Base-by-base conservation (phyloP, 1,140 invertebrate species). In the Megalonaias nervosa region DNA sequence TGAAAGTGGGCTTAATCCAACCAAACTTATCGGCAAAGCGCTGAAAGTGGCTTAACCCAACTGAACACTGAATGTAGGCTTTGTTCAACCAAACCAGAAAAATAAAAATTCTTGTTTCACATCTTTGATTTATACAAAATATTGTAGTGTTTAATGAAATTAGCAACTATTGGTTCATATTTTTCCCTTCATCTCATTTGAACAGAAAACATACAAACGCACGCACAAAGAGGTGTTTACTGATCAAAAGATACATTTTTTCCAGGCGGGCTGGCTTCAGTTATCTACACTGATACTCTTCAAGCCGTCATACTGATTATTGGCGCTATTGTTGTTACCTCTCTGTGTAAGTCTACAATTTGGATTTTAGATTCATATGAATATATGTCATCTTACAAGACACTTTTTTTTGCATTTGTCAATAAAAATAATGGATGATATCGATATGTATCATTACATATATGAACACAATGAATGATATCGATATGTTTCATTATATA, bases 271-370 rank as follows among this genome's bases (percentile, higher is more conserved):
- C 82, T 93, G 67, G 90, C 92, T 21, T 91, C 92, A 19, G 93
- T 93, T 11, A 93, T 93, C 16, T 93, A 92, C 89, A 93, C 93
- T 19, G 93, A 93, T 81, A 92, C 92, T 70, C 88, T 93, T 12
- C 93, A 93, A 85, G 92, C 92, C 11, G 88, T 93, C 71, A 89
- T 93, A 13, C 92, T 93, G 86, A 82, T 93, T 9, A 85, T 92
- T 71, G 93, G 93, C n/a, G 90, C 93, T 15, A 86, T 91, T 60
- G 90, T 92, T 62, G 87, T 93, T 1, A 92, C 92, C 86, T 83
- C 89, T 13, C 85, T 91, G 61, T 87, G 92, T 93, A 48, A 48
- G 38, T 11, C 38, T 11, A 48, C 3, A 9, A 48, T 48, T 48
- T 48, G 0, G 6, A 9, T 6, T 48, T 6, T 48, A 48, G 38